Base-by-base conservation (phyloP, 1,140 invertebrate genomes). In the Rhyzopertha dominica region DNA sequence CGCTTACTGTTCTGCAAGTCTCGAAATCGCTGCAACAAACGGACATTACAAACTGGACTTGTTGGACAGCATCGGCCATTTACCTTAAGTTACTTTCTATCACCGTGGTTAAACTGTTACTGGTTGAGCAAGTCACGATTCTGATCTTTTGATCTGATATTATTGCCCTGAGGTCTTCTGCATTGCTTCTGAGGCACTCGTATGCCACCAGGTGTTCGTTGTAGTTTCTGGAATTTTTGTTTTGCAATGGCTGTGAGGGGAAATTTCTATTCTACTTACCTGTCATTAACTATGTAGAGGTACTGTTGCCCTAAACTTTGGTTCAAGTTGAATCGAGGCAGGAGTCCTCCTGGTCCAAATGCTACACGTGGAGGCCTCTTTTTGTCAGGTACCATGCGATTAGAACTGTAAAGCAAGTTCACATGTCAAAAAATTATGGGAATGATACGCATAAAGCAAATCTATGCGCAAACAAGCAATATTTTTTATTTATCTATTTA, bases 221-320 rank as follows among this genome's bases (percentile, higher is more conserved):
- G 61, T 84, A 86, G 59, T 88, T 81, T 38, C 78, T 74, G 45
- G 39, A 60, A 51, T 17, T 24, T 0, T 16, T 14, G 9, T 14
- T 30, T 29, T 32, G 10, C 4, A 17, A 31, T n/a, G n/a, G 28
- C 16, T n/a, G 7, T 29, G 24, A 32, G 25, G 17, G 29, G 2
- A 20, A 34, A 34, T 13, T 23, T 5, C n/a, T 9, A 31, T 16
- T 7, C 25, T 39, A 55, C 55, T 58, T 56, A 65, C 62, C 56
- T 63, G 30, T 81, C 74, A 65, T 90, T 93, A 29, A 95, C 80
- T 29, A 73, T 77, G 66, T 89, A 85, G 14, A 96, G 74, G 55
- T 90, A 79, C 56, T 89, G 79, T 66, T 95, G 92, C 7, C 90
- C 90, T 47, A 79, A 74, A 16, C 88, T 85, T 61, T 92, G 84